Evolutionary conservation across 2,888 invertebrate genomes (phyloP).

Genomic region (Microchrysa polita): DNA sequence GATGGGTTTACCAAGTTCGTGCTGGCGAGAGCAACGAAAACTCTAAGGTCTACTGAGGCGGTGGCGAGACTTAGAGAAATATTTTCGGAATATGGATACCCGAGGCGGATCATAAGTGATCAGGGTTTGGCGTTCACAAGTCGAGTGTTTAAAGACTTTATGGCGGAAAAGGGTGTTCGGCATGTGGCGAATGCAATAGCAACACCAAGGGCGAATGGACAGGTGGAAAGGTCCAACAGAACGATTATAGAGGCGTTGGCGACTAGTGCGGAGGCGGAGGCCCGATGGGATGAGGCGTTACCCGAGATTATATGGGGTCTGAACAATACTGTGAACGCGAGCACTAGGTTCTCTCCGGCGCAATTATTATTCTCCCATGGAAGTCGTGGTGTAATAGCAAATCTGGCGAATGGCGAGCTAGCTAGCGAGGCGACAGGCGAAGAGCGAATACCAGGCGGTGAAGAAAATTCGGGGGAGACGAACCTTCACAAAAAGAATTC

Average conservation of each 20-base stretch:
- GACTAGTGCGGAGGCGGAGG: neutral
- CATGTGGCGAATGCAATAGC: slow-evolving; percentile 42
- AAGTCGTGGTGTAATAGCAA: neutral
- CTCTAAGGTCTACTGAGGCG: slow-evolving; percentile 30
- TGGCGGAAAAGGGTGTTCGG: too few species aligned
- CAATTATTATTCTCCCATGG: too few species aligned
- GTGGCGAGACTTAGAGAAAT: slow-evolving; percentile 14
- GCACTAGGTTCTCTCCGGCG: too few species aligned
- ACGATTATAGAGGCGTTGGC: slow-evolving; percentile 3
- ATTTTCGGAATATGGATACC: slow-evolving; percentile 36
- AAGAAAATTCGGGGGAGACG: too few species aligned
- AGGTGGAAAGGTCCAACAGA: slow-evolving; percentile 11
- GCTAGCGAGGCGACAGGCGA: too few species aligned
- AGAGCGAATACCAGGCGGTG: too few species aligned
- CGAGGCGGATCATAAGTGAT: slow-evolving; percentile 41
- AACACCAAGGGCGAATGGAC: slow-evolving; percentile 34
- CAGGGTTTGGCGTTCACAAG: slow-evolving; percentile 38
- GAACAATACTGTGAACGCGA: slow-evolving; percentile 25
- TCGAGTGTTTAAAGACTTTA: too few species aligned
- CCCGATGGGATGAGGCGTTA: slow-evolving; percentile 4
- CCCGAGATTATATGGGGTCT: neutral
- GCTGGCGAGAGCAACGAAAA: slow-evolving; percentile 34
- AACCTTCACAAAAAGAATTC: too few species aligned
- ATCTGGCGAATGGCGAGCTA: too few species aligned
- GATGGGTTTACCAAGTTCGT: slow-evolving; percentile 41